Evolutionary conservation across 2,797 vertebrate genomes (phyloP), one percentile per base, ranked within the genome.

Genomic region (Perodicticus potto): DNA sequence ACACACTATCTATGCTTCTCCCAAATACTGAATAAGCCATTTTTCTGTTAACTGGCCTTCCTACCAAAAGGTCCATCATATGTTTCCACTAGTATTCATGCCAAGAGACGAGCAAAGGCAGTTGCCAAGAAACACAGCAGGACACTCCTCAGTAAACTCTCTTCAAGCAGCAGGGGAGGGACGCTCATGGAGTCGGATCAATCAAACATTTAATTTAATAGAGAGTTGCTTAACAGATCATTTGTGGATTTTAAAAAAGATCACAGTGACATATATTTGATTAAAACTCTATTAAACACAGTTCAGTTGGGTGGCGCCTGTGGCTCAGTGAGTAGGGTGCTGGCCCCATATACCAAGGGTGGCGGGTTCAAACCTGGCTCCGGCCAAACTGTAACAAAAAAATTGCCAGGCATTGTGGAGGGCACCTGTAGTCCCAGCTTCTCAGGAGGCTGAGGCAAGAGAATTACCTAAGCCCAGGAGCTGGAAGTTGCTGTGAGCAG

Each of bases 1-100:
- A 53, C 63, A 59, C 89, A n/a, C 55, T 63, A 34, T 63, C 81
- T 78, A 90, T 85, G 86, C 96, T 96, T 95, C 53, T 93, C 57
- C 27, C 73, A 45, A 95, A 80, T 80, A 45, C 55, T 40, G 61
- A 23, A 43, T 73, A 55, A 90, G 37, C 96, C 69, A 55, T 97
- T 93, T 97, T 83, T 4, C 0, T 97, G 19, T 89, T 70, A 77
- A 67, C 81, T 85, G 85, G 19, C 23, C 32, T 34, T 53, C 2
- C 37, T 83, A 55, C 55, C 55, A 67, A 89, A 77, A 88, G 82
- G 17, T 61, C 1, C 1, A 4, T 40, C 32, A 0, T 0, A 1
- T 78, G 94, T 81, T 86, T 85, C 19, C 11, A 89, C 14, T 81
- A 57, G 69, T 37, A 27, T 84, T 53, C 9, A 32, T 89, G 61